Evolutionary conservation across 2,113 vertebrate species (phyloP), one percentile per base, ranked within the genome.

Genomic region (Alaudala cheleensis): DNA sequence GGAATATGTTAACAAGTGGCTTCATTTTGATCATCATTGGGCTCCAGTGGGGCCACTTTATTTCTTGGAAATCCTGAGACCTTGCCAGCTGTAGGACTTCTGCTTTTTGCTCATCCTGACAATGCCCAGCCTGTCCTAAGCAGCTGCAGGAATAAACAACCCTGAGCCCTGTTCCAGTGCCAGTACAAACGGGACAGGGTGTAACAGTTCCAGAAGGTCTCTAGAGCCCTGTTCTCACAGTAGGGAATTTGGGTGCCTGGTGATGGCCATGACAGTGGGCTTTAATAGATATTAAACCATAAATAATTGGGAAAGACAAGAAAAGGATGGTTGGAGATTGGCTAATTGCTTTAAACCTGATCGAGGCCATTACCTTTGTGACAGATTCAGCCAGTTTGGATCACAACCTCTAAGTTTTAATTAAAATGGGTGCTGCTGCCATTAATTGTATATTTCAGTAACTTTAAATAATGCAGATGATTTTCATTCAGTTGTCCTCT

Each of bases 401-500:
- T 90, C 45, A 79, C 31, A 40, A 65, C 33, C 37, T 87, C 20
- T 12, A 79, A 79, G 33, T 53, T 96, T 96, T 95, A 96, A 96
- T 94, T 96, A 82, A 94, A 90, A 45, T 51, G 45, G 37, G 16
- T 66, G 16, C 44, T 91, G n/a, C 28, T 92, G 76, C 82, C 74
- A 67, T 88, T 88, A 69, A 69, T 88, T 95, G 74, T 90, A 23
- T 94, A 88, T 92, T 95, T 58, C 54, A 70, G 61, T 90, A 81
- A 85, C 39, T 86, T 93, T 67, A 86, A 93, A 92, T 81, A 93
- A 90, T 81, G 58, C 73, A 92, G 83, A 86, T 93, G n/a, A 66
- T 73, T 93, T 93, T 93, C 79, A 62, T 90, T 91, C 73, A 65
- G 45, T 88, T 90, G 85, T 97, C 82, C 54, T 93, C 66, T 94